Evolutionary conservation across 2,113 vertebrate genomes (phyloP).

Genomic region (Odobenus rosmarus): DNA sequence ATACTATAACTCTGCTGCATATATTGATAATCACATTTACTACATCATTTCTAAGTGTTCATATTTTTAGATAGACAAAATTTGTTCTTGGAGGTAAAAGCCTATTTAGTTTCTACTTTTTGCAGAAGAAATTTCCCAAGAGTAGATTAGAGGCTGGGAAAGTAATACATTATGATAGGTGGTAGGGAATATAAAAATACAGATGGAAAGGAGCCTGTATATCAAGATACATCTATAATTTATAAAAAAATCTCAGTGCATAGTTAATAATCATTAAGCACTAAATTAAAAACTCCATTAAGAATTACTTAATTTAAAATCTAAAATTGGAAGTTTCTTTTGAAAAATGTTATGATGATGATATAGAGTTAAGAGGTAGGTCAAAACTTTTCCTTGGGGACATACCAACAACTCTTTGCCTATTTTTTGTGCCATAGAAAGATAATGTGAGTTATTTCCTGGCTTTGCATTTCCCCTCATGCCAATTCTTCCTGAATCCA

Average conservation of each 20-base stretch:
- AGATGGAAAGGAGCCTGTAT: not conserved
- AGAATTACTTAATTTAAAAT: not conserved
- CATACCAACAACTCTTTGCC: not conserved
- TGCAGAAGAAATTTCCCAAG: not conserved
- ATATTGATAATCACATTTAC: not conserved
- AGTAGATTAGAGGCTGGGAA: not conserved
- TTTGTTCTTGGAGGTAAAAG: slow-evolving; percentile 31
- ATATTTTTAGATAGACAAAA: not conserved
- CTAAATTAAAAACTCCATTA: not conserved
- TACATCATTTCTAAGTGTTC: slow-evolving; percentile 40
- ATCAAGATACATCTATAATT: not conserved
- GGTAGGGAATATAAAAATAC: not conserved
- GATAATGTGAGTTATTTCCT: not conserved
- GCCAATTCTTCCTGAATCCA: not conserved
- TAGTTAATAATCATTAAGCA: not conserved
- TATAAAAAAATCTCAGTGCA: not conserved
- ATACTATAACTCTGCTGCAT: not conserved
- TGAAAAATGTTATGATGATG: not conserved
- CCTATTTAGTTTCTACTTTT: not conserved
- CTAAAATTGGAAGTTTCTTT: not conserved
- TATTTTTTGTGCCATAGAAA: not conserved
- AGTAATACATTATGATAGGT: not conserved
- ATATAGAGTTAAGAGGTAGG: not conserved
- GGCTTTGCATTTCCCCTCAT: not conserved
- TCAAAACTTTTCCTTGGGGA: not conserved